Evolutionary conservation across 1,140 invertebrate genomes (phyloP), one percentile per base, ranked within the genome.

Genomic region (Drosophila auraria): DNA sequence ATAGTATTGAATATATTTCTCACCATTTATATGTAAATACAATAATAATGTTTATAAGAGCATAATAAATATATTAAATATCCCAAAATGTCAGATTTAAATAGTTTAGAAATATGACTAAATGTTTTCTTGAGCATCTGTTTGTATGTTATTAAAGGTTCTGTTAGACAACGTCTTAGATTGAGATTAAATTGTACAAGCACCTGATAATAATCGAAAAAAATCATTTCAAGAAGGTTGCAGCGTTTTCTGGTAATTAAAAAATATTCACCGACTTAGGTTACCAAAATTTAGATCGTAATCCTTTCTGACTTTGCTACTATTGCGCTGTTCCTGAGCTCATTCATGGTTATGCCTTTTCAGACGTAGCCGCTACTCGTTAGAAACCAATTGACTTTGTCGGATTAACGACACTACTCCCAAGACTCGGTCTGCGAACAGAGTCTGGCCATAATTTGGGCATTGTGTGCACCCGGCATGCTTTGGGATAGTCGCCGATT

Each of bases 371-470:
- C 68, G 17, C 23, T 6, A 53, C 83, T 89, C 83, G 87, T 87
- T 83, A 87, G 80, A 87, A 89, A 87, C 83, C 80, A 87, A 89
- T 87, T 87, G 83, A 87, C 83, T 87, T 68, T 68, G 53, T 23
- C 42, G 68, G 80, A 89, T 87, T 64, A 89, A 74, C 68, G 84
- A 87, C 72, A 87, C 71, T 49, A 36, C 15, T 40, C 50, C 36
- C 3, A 23, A 14, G 17, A 69, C 23, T 40, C 17, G 51, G 36
- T 60, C 64, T 70, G 53, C 15, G 44, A 56, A 20, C 33, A n/a
- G 69, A 71, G 75, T 75, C 76, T 80, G 80, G 66, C 49, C 83
- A 83, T 78, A 17, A 80, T 87, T 80, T 87, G 50, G 25, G 44
- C 60, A 82, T 84, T 81, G 62, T 81, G 50, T 83, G 38, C 57